Evolutionary conservation across 2,888 invertebrate genomes (phyloP), one percentile per base, ranked within the genome.

Genomic region (Lasioglossum pauxillum): DNA sequence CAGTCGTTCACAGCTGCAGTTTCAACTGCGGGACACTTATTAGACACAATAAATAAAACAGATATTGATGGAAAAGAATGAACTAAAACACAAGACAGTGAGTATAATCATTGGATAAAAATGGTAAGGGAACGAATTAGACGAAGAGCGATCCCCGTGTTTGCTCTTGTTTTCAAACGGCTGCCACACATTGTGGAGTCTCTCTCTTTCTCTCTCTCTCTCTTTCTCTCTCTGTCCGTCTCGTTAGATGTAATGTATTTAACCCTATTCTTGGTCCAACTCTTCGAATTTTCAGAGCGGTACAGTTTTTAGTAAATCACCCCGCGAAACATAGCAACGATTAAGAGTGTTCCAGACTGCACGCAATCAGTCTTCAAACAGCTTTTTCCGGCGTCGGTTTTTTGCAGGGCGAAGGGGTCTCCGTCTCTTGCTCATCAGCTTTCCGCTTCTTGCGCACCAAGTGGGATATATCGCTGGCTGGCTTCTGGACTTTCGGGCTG

Each of bases 401-500:
- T 93, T 97, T 98, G 31, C 97, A 95, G 0, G 97, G 96, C 74
- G 95, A 95, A 19, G 64, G 12, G n/a, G 75, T 94, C 0, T 96
- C 95, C 0, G 95, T 95, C 38, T 96, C 96, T 0, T 95, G 95
- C 27, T 97, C 97, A 60, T 97, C 97, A 0, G 97, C 95, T 95
- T 98, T 98, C 90, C 97, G 96, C 95, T 98, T 98, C 91, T 96
- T 96, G 41, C 96, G 95, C 87, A 98, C 97, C 83, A 98, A 96
- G 95, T 98, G 98, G 0, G 98, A 97, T 88, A 98, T 98, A 93
- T 98, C 97, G 16, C 96, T 97, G 0, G 96, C 97, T 44, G 97
- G 97, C 92, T 97, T 97, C 35, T 96, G 95, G 16, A 76, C 75
- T 78, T 88, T 91, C 7, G 90, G 69, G 31, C 90, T 78, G 44